Evolutionary conservation across 2,888 invertebrate genomes (phyloP).

Genomic region (Nipponacmea schrenckii): DNA sequence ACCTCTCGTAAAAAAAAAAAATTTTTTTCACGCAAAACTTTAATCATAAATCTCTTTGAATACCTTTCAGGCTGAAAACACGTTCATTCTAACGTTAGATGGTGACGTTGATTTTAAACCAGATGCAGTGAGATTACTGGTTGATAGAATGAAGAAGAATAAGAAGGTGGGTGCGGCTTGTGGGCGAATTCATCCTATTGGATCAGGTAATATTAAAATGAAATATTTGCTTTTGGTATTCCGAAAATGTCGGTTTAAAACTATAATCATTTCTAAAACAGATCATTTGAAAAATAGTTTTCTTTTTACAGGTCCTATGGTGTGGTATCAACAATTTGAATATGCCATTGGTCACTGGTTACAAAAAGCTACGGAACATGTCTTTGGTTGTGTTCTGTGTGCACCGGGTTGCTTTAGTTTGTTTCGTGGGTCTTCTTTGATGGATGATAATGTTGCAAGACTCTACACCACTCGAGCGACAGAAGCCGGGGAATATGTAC

Average conservation of each 20-base stretch:
- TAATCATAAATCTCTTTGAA: too few relatives aligned
- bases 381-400: slow-evolving; percentile 96
- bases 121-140: slow-evolving; percentile 89
- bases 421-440: slow-evolving; percentile 85
- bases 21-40: too few relatives aligned
- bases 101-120: slow-evolving; percentile 99
- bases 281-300: not conserved
- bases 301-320: slow-evolving; percentile 82
- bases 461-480: slow-evolving; percentile 80
- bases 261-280: too few relatives aligned
- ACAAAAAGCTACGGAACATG: slow-evolving; percentile 99
- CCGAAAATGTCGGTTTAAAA: too few relatives aligned
- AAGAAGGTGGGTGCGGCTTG: slow-evolving; percentile 96
- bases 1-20: too few relatives aligned
- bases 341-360: slow-evolving; percentile 99
- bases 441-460: slow-evolving; percentile 89
- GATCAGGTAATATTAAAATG: slow-evolving; percentile 74
- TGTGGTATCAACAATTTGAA: slow-evolving; percentile 99
- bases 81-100: slow-evolving; percentile 92
- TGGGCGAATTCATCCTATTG: slow-evolving; percentile 97
- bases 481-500: slow-evolving; percentile 86
- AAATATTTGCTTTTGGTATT: not conserved
- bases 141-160: slow-evolving; percentile 99
- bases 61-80: slow-evolving; percentile 82
- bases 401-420: slow-evolving; percentile 92